These are phyloP conservation scores for Zaprionus lachaisei DNA, from an alignment of 1,140 invertebrate species.

Conservation along the genomic window DNA sequence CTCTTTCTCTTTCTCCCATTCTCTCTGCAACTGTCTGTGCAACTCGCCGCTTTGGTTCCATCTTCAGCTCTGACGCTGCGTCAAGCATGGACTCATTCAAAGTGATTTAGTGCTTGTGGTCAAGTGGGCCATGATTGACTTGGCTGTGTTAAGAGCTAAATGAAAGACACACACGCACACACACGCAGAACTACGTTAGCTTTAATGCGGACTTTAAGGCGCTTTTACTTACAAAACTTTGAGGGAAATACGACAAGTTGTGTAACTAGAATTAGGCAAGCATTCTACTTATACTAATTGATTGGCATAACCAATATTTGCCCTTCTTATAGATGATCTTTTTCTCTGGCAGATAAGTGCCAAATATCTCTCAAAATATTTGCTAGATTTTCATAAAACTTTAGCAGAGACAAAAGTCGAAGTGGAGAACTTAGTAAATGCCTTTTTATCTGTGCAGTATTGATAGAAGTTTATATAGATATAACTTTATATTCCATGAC, in stretches of 20 bases:
- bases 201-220: constrained; percentile 30
- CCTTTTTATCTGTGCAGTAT: neutral
- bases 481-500: neutral
- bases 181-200: constrained; percentile 14
- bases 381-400: neutral
- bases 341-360: neutral
- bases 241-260: constrained; percentile 9
- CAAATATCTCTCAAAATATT: constrained; percentile 1
- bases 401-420: neutral
- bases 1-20: neutral
- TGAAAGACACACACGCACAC: constrained; percentile 47
- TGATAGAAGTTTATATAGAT: neutral
- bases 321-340: neutral
- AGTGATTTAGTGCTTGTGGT: constrained; percentile 78
- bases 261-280: constrained; percentile 6
- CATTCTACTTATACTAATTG: constrained; percentile 1
- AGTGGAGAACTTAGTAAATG: neutral
- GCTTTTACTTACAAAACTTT: neutral
- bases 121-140: constrained; percentile 78
- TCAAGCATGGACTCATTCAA: constrained; percentile 60
- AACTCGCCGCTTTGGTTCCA: constrained; percentile 1
- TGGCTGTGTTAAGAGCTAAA: constrained; percentile 46
- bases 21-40: neutral
- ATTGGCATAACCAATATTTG: constrained; percentile 6
- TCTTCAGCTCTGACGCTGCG: constrained; percentile 22